Conservation (phyloP, 2,113 vertebrate genomes). For the Vombatus ursinus region DNA sequence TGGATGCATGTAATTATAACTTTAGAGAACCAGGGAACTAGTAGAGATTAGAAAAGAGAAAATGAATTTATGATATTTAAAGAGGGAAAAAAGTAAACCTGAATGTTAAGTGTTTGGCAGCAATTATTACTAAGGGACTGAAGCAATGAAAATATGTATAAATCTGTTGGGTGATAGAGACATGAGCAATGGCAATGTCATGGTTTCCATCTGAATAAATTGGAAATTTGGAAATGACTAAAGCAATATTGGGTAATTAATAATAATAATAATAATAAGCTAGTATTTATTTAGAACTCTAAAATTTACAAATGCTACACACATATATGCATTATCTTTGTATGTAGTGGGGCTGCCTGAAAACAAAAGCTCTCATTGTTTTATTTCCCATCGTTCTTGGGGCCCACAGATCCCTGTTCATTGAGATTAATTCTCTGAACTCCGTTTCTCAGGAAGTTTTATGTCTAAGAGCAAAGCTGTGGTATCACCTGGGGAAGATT, state of each 20-base stretch:
- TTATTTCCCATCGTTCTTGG: not conserved
- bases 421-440: not conserved
- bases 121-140: not conserved
- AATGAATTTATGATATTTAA: slow-evolving; percentile 21
- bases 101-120: not conserved
- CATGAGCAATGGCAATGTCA: not conserved
- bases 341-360: not conserved
- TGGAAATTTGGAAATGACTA: not conserved
- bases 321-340: not conserved
- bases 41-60: not conserved
- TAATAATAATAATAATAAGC: not conserved
- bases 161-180: not conserved
- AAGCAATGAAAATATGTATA: not conserved
- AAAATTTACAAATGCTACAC: not conserved
- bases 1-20: not conserved
- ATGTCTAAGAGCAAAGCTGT: not conserved
- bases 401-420: not conserved
- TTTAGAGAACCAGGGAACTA: not conserved
- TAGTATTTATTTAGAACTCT: not conserved
- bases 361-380: not conserved
- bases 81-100: not conserved
- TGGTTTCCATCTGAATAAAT: not conserved
- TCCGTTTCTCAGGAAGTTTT: not conserved
- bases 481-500: not conserved
- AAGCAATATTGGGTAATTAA: not conserved